phyloP scores from a whole-genome alignment of 1,140 invertebrate species.

The Diprion similis region DNA sequence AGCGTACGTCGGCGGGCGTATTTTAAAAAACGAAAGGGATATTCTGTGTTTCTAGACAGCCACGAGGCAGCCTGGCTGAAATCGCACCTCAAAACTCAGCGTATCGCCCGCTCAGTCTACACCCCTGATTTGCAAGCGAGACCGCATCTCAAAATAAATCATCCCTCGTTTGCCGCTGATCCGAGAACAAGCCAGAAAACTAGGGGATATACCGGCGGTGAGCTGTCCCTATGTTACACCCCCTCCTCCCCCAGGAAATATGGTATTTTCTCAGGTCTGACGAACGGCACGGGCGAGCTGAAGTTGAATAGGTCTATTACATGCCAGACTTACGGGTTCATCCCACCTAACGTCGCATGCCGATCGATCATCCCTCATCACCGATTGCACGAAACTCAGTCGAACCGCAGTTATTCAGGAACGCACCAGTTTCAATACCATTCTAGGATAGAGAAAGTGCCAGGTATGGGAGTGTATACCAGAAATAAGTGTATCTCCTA shows the following conservation, averaged over 20 bases:
- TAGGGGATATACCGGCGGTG: slow-evolving; percentile 30
- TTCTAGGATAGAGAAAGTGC: slow-evolving; percentile 10
- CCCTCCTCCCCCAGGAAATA: slow-evolving; percentile 29
- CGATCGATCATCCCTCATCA: slow-evolving; percentile 3
- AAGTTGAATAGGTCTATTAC: background rate
- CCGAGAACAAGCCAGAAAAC: slow-evolving; percentile 13
- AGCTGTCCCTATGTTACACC: slow-evolving; percentile 30
- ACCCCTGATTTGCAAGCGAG: background rate
- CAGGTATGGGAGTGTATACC: slow-evolving; percentile 16
- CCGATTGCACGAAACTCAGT: background rate
- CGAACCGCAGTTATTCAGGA: background rate
- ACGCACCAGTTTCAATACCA: background rate
- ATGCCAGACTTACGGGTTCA: slow-evolving; percentile 6
- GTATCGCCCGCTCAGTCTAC: background rate
- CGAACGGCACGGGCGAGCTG: slow-evolving; percentile 7
- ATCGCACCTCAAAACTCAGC: background rate
- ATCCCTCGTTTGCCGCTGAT: slow-evolving; percentile 21
- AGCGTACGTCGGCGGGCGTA: background rate
- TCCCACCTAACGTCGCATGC: slow-evolving; percentile 2
- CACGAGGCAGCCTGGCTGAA: slow-evolving; percentile 24
- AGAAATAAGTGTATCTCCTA: slow-evolving; percentile 3
- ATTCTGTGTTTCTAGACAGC: slow-evolving; percentile 45
- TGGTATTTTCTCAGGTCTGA: slow-evolving; percentile 37
- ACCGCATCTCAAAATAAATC: slow-evolving; percentile 21
- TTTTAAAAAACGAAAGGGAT: slow-evolving; percentile 20